Evolutionary conservation across 2,888 invertebrate genomes (phyloP), one percentile per base, ranked within the genome.

Genomic region (Dilophus febrilis): DNA sequence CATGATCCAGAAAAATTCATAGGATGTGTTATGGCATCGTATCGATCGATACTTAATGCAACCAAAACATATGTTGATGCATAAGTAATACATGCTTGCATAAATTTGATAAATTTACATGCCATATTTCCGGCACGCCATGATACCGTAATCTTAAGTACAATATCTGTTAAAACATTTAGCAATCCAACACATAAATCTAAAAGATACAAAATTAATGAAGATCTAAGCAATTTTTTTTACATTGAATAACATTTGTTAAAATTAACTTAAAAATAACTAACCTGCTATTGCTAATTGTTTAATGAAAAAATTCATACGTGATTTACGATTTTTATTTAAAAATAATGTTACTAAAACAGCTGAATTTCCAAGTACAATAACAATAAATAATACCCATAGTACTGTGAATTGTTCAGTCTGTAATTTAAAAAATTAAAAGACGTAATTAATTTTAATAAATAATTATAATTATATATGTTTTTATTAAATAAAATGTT

Each of bases 221-320:
- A 31, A 40, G 7, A 8, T n/a, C n/a, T n/a, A n/a, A n/a, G n/a
- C n/a, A n/a, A n/a, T n/a, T n/a, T n/a, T n/a, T n/a, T n/a, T n/a
- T n/a, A n/a, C n/a, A n/a, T n/a, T n/a, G n/a, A n/a, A n/a, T n/a
- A n/a, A n/a, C n/a, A n/a, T n/a, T n/a, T n/a, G n/a, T n/a, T n/a
- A n/a, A n/a, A n/a, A n/a, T n/a, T n/a, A n/a, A n/a, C n/a, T n/a
- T n/a, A n/a, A n/a, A 38, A 37, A 16, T 39, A 39, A n/a, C 32
- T 31, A 60, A 91, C 92, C 92, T 61, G 91, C 88, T 44, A 90
- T 70, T 3, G 91, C 91, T 40, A 92, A 67, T 53, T 92, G 88
- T 68, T 85, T 85, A 50, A 92, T 91, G 65, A 92, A 92, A 67
- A 86, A 92, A 61, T 91, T 90, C 90, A 91, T 91, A 36, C 91